These are phyloP conservation scores for Aplochiton taeniatus DNA, from an alignment of 2,797 vertebrate genomes.

Conservation along the genomic window DNA sequence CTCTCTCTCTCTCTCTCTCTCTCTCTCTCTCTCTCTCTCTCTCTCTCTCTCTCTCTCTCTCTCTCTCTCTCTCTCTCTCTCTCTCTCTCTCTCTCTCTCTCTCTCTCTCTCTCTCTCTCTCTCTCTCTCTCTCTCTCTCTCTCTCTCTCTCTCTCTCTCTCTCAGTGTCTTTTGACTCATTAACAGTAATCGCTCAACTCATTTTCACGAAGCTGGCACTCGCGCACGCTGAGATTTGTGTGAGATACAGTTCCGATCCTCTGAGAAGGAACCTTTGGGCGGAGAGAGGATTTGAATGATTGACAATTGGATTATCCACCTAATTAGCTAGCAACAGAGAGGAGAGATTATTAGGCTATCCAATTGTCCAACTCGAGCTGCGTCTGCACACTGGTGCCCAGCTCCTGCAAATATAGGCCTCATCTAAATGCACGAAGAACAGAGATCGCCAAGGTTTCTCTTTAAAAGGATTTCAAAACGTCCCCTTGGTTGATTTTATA, in stretches of 20 bases:
- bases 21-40: not conserved
- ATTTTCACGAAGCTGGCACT: not conserved
- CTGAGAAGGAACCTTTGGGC: conserved; percentile 18
- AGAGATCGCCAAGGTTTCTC: no score
- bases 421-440: no score
- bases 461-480: no score
- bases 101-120: not conserved
- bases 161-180: conserved; percentile 32
- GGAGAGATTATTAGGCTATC: conserved; percentile 12
- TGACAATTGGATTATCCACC: conserved; percentile 46
- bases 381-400: conserved; percentile 8
- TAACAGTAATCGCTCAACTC: conserved; percentile 16
- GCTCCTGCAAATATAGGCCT: no score
- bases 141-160: not conserved
- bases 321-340: conserved; percentile 30
- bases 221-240: conserved; percentile 1
- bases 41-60: not conserved
- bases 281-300: conserved; percentile 36
- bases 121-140: not conserved
- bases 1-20: not conserved
- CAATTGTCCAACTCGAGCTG: conserved; percentile 10
- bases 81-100: not conserved
- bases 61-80: not conserved
- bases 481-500: conserved; percentile 52
- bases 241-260: conserved; percentile 20